Evolutionary conservation across 2,888 invertebrate genomes (phyloP), one percentile per base, ranked within the genome.

Genomic region (Carabus problematicus): DNA sequence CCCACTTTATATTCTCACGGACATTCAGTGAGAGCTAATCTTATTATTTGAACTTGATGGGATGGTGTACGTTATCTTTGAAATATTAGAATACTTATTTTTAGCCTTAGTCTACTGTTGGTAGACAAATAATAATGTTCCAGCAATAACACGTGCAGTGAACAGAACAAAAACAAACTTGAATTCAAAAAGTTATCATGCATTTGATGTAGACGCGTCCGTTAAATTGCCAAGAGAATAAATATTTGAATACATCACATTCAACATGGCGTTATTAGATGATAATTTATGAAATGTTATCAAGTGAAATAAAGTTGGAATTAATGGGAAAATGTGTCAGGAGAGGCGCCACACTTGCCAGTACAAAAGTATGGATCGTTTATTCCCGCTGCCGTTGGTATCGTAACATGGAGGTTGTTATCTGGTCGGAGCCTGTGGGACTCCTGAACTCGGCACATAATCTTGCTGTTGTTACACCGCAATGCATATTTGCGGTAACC

Each of bases 131-230:
- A 61, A 61, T 61, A 61, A 61, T 61, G 29, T 29, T 47, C 19
- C 63, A 54, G 63, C 52, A 63, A 63, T 63, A 63, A 63, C 63
- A 63, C 63, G 63, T 63, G 63, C 41, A 54, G 8, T 29, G 45
- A 8, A n/a, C 42, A 8, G 42, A 42, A 42, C 8, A 42, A 42
- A 63, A 40, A 63, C 49, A 63, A 63, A 63, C 49, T 63, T 49
- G 18, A 54, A 63, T 63, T 63, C 19, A 63, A 63, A 8, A 11
- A 45, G 11, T 45, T 45, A 45, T 45, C 45, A 45, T 42, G 7
- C 12, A 45, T 45, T 1, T 45, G 45, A 12, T 42, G 42, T 45
- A n/a, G 12, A 45, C 7, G 45, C 11, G 11, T 45, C 3, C 11
- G 11, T 45, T 45, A 45, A 45, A 45, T n/a, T 45, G 45, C 11